A percentile compares a stretch with the other conserved stretches of the same genome.
These are phyloP conservation scores for Sinocyclocheilus rhinocerous DNA, from an alignment of 2,113 vertebrate genomes.

Conservation along the genomic window DNA sequence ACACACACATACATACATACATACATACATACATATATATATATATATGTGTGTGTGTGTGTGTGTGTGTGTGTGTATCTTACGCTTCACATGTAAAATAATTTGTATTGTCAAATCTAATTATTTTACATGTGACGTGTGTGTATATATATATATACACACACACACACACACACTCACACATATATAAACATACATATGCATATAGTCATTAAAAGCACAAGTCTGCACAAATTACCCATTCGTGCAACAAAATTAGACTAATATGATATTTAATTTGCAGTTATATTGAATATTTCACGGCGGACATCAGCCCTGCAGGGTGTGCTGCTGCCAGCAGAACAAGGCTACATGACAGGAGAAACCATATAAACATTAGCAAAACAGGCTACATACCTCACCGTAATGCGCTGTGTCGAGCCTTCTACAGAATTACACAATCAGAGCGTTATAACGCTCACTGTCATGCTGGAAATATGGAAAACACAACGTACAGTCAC, in stretches of 20 bases:
- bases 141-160: too few relatives aligned
- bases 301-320: background rate
- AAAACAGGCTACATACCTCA: slow-evolving; percentile 14
- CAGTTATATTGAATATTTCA: background rate
- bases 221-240: background rate
- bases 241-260: background rate
- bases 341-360: background rate
- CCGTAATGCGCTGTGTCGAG: slow-evolving; percentile 2
- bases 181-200: background rate
- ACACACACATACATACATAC: too few relatives aligned
- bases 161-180: too few relatives aligned
- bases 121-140: too few relatives aligned
- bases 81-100: too few relatives aligned
- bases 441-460: background rate
- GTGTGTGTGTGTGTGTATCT: too few relatives aligned
- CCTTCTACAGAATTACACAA: background rate
- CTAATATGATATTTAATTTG: background rate
- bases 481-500: background rate
- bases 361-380: background rate
- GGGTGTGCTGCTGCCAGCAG: slow-evolving; percentile 21
- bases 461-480: background rate
- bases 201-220: background rate
- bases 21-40: too few relatives aligned
- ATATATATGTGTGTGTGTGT: too few relatives aligned
- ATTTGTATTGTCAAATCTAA: too few relatives aligned